phyloP scores from a whole-genome alignment of 2,888 invertebrate species.

The Ornithoptera alexandrae region DNA sequence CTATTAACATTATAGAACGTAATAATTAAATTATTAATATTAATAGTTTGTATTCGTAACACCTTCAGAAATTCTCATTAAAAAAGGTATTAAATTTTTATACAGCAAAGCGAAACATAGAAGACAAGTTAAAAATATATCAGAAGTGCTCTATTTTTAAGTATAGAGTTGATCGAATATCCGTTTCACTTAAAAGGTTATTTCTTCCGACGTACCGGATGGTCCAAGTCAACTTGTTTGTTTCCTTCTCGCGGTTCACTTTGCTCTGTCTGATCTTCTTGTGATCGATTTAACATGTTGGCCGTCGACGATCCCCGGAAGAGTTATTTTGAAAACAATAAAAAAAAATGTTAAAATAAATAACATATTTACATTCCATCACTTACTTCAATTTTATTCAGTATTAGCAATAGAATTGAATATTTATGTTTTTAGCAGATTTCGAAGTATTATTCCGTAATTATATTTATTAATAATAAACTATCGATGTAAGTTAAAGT shows the following conservation, averaged over 20 bases:
- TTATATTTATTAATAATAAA: too few species aligned
- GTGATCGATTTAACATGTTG: constrained; percentile 19
- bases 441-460: too few species aligned
- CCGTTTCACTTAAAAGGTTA: constrained; percentile 27
- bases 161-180: constrained; percentile 17
- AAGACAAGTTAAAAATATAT: constrained; percentile 19
- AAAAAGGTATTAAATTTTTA: background rate
- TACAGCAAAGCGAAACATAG: background rate
- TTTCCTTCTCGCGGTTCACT: constrained; percentile 15
- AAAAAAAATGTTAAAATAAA: too few species aligned
- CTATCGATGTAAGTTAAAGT: too few species aligned
- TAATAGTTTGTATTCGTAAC: too few species aligned
- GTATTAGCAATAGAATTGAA: too few species aligned
- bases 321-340: background rate
- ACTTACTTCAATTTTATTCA: too few species aligned
- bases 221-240: constrained; percentile 23
- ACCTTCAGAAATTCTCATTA: background rate
- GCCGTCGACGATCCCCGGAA: background rate
- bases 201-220: constrained; percentile 25
- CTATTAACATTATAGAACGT: too few species aligned
- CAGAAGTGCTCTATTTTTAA: constrained; percentile 18
- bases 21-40: too few species aligned
- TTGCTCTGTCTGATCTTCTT: constrained; percentile 16
- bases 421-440: too few species aligned
- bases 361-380: too few species aligned